Evolutionary conservation across 2,113 vertebrate genomes (phyloP).

Genomic region (Jaculus jaculus): DNA sequence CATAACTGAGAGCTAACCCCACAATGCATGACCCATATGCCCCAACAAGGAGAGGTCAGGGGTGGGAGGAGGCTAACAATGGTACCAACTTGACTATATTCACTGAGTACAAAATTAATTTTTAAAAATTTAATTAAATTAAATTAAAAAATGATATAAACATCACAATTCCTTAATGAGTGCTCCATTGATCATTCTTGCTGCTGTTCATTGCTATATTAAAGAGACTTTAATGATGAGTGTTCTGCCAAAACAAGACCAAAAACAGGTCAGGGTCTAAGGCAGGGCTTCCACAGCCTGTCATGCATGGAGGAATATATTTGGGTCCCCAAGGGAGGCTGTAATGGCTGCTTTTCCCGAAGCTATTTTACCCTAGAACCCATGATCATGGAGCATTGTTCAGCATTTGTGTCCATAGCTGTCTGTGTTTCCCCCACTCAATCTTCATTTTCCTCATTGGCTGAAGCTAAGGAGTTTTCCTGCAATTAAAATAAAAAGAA

Average conservation of each 20-base stretch:
- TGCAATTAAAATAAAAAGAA: background rate
- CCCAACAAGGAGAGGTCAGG: no score
- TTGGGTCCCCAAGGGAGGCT: background rate
- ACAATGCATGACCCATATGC: no score
- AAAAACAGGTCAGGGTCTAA: background rate
- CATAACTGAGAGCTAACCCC: no score
- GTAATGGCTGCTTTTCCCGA: background rate
- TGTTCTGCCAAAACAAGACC: slow-evolving; percentile 12
- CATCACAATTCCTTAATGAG: background rate
- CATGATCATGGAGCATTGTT: background rate
- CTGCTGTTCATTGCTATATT: background rate
- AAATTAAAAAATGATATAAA: no score
- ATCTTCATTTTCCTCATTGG: background rate
- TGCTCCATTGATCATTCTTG: background rate
- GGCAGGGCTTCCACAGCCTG: background rate
- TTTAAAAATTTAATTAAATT: no score
- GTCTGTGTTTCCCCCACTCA: background rate
- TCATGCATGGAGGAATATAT: rapidly evolving
- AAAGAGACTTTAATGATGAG: background rate
- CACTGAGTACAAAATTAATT: no score
- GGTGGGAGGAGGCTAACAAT: no score
- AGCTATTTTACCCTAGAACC: background rate
- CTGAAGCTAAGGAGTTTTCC: background rate
- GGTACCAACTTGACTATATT: no score
- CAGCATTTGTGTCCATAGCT: background rate